Evolutionary conservation across 2,113 vertebrate genomes (phyloP), one percentile per base, ranked within the genome.

Genomic region (Pachycephala philippinensis): DNA sequence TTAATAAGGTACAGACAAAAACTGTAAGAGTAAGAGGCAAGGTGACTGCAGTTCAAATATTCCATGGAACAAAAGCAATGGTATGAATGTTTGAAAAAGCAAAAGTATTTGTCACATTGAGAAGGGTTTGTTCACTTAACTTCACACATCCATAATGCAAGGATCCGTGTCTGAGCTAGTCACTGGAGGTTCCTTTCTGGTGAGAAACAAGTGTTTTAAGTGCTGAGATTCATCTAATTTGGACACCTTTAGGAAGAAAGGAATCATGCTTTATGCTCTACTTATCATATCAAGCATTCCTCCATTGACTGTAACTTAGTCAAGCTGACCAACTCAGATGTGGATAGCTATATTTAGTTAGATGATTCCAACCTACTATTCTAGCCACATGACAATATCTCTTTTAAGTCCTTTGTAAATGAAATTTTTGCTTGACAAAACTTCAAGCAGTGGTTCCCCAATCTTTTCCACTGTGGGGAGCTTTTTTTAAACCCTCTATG

Each of bases 21-120:
- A 61, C 72, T 90, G 50, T 56, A 64, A 30, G 50, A 91, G 22
- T 40, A 75, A 79, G 49, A 90, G 69, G 18, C 92, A 92, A 96
- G 93, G 90, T 93, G 80, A 84, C 44, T 71, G 83, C 74, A 68
- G 90, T 87, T 89, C 80, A 90, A 90, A 79, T 81, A 93, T 39
- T 92, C 90, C 64, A 49, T 61, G 44, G 64, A 84, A 86, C 16
- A 60, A 86, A 92, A 75, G 65, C 52, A 84, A 65, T 12, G 45
- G 44, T 64, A 71, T 68, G 61, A 84, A 56, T 61, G n/a, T 87
- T 82, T 84, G 76, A 64, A 87, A 77, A 88, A 78, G 31, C 44
- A 71, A 75, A 72, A 84, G 68, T 66, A 81, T 76, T 92, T 81
- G 64, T 84, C 68, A 68, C 28, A 16, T 86, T 59, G 60, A 16